Evolutionary conservation across 2,888 invertebrate genomes (phyloP).

Genomic region (Scaptomyza polygonia): DNA sequence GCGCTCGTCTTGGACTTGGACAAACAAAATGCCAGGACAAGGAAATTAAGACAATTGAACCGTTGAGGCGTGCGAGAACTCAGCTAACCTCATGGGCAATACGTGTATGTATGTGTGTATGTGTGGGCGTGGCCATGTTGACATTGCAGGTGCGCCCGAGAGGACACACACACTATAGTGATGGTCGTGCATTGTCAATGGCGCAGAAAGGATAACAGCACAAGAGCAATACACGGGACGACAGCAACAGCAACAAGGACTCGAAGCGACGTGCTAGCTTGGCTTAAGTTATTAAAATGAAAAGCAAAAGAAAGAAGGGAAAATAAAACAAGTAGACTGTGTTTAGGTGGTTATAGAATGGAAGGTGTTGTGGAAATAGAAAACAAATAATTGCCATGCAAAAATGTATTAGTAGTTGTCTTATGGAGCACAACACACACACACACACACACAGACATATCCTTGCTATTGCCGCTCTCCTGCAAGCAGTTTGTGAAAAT

Average conservation of each 20-base stretch:
- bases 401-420: constrained; percentile 74
- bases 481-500: constrained; percentile 65
- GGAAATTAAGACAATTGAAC: constrained; percentile 81
- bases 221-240: constrained; percentile 28
- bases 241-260: constrained; percentile 16
- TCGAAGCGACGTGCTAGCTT: constrained; percentile 68
- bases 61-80: constrained; percentile 77
- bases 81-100: constrained; percentile 54
- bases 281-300: constrained; percentile 75
- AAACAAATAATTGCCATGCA: constrained; percentile 81
- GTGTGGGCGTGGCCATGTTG: constrained; percentile 67
- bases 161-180: constrained; percentile 32
- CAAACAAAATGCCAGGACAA: constrained; percentile 80
- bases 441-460: too few relatives aligned
- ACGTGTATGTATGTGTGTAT: background rate
- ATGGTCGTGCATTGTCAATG: constrained; percentile 68
- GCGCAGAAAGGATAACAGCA: constrained; percentile 78
- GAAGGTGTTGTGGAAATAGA: constrained; percentile 47
- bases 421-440: constrained; percentile 34
- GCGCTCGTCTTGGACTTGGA: constrained; percentile 59
- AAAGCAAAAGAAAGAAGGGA: constrained; percentile 29
- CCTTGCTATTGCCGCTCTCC: background rate
- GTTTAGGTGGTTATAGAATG: background rate
- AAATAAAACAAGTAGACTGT: constrained; percentile 22
- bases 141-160: constrained; percentile 77